These are phyloP conservation scores for Suricata suricatta DNA, from an alignment of 2,113 vertebrate genomes.

Conservation along the genomic window DNA sequence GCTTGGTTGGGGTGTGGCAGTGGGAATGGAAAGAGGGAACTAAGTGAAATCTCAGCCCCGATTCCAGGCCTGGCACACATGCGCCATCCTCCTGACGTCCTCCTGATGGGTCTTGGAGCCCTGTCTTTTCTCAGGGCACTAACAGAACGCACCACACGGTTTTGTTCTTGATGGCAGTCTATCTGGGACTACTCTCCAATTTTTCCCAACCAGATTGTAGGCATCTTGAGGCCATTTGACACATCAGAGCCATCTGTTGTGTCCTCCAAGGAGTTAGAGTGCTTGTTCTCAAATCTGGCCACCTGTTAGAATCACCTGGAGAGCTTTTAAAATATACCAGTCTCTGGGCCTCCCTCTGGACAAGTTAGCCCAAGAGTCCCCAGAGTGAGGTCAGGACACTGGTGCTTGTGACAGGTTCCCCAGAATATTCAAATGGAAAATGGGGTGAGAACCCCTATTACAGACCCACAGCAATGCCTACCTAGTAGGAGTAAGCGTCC, in stretches of 20 bases:
- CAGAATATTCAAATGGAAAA: not conserved
- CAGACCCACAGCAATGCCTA: not conserved
- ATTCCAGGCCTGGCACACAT: not conserved
- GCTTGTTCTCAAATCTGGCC: not conserved
- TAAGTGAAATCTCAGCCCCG: not conserved
- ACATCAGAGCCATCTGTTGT: not conserved
- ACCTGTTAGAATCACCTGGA: not conserved
- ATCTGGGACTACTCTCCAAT: not conserved
- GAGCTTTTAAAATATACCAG: not conserved
- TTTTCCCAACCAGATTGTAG: not conserved
- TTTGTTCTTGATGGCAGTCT: not conserved
- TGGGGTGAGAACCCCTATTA: not conserved
- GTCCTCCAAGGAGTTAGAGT: not conserved
- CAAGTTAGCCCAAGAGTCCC: not conserved
- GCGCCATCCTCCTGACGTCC: not conserved
- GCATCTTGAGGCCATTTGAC: not conserved
- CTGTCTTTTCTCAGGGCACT: not conserved
- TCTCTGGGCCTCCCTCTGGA: not conserved
- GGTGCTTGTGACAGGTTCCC: not conserved
- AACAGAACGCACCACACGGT: not conserved
- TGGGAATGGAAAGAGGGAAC: not conserved
- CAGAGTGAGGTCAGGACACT: not conserved
- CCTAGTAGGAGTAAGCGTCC: not conserved
- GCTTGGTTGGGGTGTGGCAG: not conserved
- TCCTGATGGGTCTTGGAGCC: not conserved